These are phyloP conservation scores for Salpingus planirostris DNA, from an alignment of 2,888 invertebrate genomes.

Conservation along the genomic window DNA sequence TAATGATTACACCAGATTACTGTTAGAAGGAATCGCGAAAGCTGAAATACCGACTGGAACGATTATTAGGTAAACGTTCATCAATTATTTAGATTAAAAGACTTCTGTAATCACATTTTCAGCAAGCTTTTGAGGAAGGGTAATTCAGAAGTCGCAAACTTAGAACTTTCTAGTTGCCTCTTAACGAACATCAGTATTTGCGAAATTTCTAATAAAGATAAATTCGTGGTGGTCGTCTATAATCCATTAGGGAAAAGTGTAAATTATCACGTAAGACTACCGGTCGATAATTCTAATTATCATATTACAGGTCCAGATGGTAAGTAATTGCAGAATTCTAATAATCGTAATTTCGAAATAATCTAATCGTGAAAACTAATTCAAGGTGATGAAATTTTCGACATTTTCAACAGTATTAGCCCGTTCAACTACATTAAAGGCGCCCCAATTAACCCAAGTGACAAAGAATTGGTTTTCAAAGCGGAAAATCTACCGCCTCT, in stretches of 20 bases:
- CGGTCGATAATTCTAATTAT: conserved; percentile 49
- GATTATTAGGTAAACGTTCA: conserved; percentile 6
- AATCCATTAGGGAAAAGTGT: conserved; percentile 65
- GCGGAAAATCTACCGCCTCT: conserved; percentile 56
- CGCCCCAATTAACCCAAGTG: conserved; percentile 9
- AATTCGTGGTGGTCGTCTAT: conserved; percentile 64
- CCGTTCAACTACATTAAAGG: conserved; percentile 5
- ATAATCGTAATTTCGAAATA: conserved; percentile 2
- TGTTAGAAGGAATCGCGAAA: conserved; percentile 56
- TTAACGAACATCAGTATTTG: conserved; percentile 71
- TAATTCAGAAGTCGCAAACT: conserved; percentile 6
- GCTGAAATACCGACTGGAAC: conserved; percentile 31
- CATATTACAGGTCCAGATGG: conserved; percentile 54
- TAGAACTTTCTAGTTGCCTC: conserved; percentile 46
- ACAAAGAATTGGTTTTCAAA: conserved; percentile 59
- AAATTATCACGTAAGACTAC: conserved; percentile 52
- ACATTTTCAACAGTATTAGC: conserved; percentile 14
- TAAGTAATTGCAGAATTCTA: too few species aligned
- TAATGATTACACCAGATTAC: conserved; percentile 69
- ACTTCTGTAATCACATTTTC: neutral
- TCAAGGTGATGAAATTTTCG: conserved; percentile 24
- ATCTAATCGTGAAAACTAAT: too few species aligned
- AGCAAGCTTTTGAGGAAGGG: conserved; percentile 13
- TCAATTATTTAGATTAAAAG: neutral
- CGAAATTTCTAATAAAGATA: conserved; percentile 43